phyloP scores from a whole-genome alignment of 2,113 vertebrate genomes.

The Carassius carassius region DNA sequence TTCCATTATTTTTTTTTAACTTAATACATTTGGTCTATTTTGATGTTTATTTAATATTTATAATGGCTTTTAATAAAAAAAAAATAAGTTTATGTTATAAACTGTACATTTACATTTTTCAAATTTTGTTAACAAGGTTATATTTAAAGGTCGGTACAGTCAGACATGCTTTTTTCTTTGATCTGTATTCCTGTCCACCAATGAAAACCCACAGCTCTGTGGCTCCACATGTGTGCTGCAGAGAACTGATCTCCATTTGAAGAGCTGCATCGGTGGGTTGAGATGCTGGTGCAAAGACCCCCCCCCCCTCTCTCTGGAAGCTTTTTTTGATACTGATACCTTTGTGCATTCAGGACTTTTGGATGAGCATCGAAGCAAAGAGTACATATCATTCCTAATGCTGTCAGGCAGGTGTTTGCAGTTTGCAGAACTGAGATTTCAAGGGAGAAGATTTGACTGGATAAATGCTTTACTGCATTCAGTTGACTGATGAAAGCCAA shows the following conservation, averaged over 20 bases:
- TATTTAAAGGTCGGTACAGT: constrained; percentile 5
- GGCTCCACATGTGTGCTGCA: constrained; percentile 1
- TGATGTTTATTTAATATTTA: too few species aligned
- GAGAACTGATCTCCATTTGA: constrained; percentile 29
- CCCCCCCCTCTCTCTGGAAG: not conserved
- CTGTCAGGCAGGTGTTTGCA: constrained; percentile 18
- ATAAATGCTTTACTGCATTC: constrained; percentile 6
- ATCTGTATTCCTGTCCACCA: constrained; percentile 22
- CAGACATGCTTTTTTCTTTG: constrained; percentile 26
- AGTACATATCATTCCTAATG: constrained; percentile 18
- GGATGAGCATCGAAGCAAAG: not conserved
- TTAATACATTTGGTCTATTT: too few species aligned
- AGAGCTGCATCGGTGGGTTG: not conserved
- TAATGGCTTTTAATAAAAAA: too few species aligned
- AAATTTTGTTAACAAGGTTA: too few species aligned
- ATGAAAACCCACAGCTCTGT: constrained; percentile 12
- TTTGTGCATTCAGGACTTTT: constrained; percentile 24
- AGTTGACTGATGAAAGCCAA: not conserved
- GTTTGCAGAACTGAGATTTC: constrained; percentile 4
- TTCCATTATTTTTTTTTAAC: too few species aligned
- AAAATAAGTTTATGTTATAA: too few species aligned
- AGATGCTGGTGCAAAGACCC: not conserved
- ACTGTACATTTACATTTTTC: too few species aligned
- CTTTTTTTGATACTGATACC: constrained; percentile 25
- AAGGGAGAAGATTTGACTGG: not conserved